Percentiles rank a stretch among this genome's conserved stretches.
phyloP scores from a whole-genome alignment of 2,888 invertebrate genomes.

The Drosophila putrida region DNA sequence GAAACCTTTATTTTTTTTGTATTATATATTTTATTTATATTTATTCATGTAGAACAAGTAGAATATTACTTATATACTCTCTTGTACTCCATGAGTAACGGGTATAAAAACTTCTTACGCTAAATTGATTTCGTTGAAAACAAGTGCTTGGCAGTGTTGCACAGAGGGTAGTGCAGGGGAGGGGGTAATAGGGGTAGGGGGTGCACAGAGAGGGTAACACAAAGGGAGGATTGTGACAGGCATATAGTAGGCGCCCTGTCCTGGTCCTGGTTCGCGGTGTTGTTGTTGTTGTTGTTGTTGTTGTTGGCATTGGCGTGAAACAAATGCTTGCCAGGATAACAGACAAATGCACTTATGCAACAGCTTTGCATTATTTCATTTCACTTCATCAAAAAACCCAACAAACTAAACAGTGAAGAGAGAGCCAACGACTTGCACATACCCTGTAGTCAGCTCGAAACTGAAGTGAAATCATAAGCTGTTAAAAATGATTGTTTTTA shows the following conservation, averaged over 20 bases:
- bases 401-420: conserved; percentile 17
- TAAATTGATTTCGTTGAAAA: conserved; percentile 73
- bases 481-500: too few species aligned
- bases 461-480: too few species aligned
- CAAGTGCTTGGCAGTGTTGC: conserved; percentile 36
- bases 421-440: not conserved
- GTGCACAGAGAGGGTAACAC: conserved; percentile 8
- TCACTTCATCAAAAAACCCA: conserved; percentile 47
- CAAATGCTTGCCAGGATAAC: conserved; percentile 61
- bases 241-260: conserved; percentile 4
- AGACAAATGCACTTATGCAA: conserved; percentile 77
- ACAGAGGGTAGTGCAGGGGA: not conserved
- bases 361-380: conserved; percentile 53
- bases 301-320: conserved; percentile 38
- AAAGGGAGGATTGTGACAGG: not conserved
- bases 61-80: not conserved
- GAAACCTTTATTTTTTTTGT: too few species aligned
- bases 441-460: not conserved
- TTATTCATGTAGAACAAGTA: too few species aligned
- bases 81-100: not conserved
- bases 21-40: too few species aligned
- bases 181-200: too few species aligned
- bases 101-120: conserved; percentile 60
- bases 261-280: conserved; percentile 6
- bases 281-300: too few species aligned